Evolutionary conservation across 2,797 vertebrate genomes (phyloP).

Genomic region (Siniperca obscura): DNA sequence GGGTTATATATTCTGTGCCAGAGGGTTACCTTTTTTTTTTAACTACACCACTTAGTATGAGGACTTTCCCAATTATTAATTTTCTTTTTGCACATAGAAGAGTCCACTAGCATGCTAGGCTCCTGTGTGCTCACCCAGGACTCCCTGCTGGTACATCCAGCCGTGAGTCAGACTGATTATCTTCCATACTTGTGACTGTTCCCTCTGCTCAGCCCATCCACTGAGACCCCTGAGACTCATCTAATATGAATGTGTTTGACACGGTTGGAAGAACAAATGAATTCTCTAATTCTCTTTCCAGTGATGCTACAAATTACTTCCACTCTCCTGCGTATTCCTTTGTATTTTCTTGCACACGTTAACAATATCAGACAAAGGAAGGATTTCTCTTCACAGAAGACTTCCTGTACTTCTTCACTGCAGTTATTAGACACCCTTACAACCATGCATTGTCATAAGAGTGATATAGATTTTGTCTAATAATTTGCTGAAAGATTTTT

Average conservation of each 20-base stretch:
- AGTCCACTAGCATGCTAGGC: not conserved
- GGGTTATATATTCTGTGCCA: not conserved
- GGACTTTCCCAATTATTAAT: not conserved
- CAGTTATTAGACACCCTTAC: not conserved
- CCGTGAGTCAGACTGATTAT: slow-evolving; percentile 10
- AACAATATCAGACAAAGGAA: not conserved
- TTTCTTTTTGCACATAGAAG: not conserved
- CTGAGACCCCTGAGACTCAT: not conserved
- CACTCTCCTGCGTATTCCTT: not conserved
- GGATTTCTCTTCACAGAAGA: not conserved
- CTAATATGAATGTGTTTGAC: slow-evolving; percentile 10
- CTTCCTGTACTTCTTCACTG: not conserved
- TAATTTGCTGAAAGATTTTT: not conserved
- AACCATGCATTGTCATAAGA: not conserved
- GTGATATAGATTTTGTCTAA: not conserved
- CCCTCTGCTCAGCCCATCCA: slow-evolving; percentile 5
- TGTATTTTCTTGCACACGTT: not conserved
- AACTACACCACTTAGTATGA: not conserved
- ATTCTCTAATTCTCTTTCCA: slow-evolving; percentile 8
- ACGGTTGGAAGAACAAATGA: slow-evolving; percentile 8
- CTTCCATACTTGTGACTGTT: not conserved
- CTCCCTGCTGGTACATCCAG: not conserved
- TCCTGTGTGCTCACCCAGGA: not conserved
- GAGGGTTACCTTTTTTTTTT: not conserved
- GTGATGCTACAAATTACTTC: not conserved